Base-by-base conservation (phyloP, 1,140 invertebrate genomes). In the Stegodyphus mimosarum region DNA sequence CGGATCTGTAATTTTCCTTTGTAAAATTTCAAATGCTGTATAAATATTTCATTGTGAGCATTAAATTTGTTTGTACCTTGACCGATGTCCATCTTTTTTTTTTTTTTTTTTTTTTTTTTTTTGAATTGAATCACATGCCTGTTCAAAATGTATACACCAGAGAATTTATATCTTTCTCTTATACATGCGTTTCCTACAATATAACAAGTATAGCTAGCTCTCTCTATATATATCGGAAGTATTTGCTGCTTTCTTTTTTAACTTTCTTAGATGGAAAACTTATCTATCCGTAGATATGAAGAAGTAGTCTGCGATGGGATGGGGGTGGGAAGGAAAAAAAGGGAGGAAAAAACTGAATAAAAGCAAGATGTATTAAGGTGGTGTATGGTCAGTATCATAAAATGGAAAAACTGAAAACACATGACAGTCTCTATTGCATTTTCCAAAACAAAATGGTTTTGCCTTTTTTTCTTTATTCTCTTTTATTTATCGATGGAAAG, bases 371-470 rank as follows among this genome's bases (percentile, higher is more conserved):
- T 71, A 73, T 73, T 73, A 73, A 51, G 50, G 17, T 55, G 33
- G 63, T 51, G 63, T 75, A 75, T 75, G 81, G 81, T 84, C 81
- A 84, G 81, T 84, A 84, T 84, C 81, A 75, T 83, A 67, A 84
- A 84, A 84, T 84, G 81, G 81, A 76, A 76, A 83, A 84, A 75
- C 73, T 84, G 81, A 84, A 76, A 84, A 84, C 66, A 84, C 81
- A 84, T 84, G 81, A 83, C 81, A 84, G 60, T 67, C 73, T 84
- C 72, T 69, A 84, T 84, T 84, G 73, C 73, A 84, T 84, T 84
- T 84, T 84, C 72, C 55, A n/a, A 70, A 76, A 84, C 81, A 76
- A 84, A 84, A 75, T 84, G 81, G 52, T 75, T 84, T 69, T 11
- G 52, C n/a, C 71, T n/a, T 73, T 73, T 13, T 51, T 52, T 69